phyloP scores from a whole-genome alignment of 2,797 vertebrate species.

The Leptodactylus fallax region DNA sequence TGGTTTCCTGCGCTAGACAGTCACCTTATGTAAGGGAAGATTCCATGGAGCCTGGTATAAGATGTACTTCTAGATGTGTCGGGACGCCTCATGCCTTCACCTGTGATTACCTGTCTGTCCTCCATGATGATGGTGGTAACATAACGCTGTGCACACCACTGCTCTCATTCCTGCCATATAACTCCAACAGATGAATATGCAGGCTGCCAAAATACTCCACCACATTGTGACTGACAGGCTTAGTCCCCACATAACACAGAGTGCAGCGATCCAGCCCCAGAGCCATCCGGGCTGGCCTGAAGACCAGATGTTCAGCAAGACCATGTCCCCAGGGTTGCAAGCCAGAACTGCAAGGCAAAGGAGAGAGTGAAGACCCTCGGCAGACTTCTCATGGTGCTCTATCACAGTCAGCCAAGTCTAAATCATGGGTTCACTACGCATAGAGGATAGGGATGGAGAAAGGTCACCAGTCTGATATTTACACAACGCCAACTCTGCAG shows the following conservation, averaged over 20 bases:
- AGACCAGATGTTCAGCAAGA: slow-evolving; percentile 25
- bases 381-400: no score
- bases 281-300: slow-evolving; percentile 14
- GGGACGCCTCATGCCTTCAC: no score
- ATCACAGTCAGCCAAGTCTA: not conserved
- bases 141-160: slow-evolving; percentile 19
- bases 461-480: no score
- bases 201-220: slow-evolving; percentile 27
- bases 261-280: slow-evolving; percentile 42
- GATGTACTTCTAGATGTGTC: no score
- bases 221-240: not conserved
- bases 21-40: no score
- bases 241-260: slow-evolving; percentile 2
- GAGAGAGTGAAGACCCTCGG: no score
- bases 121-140: not conserved
- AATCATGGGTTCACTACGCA: no score
- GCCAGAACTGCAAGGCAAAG: not conserved
- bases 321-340: not conserved
- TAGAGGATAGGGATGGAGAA: no score
- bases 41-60: no score
- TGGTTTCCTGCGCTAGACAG: no score
- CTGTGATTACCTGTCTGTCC: not conserved
- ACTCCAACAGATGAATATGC: not conserved
- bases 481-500: no score
- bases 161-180: slow-evolving; percentile 31